Evolutionary conservation across 2,888 invertebrate species (phyloP).

Genomic region (Drosophila hamatofila): DNA sequence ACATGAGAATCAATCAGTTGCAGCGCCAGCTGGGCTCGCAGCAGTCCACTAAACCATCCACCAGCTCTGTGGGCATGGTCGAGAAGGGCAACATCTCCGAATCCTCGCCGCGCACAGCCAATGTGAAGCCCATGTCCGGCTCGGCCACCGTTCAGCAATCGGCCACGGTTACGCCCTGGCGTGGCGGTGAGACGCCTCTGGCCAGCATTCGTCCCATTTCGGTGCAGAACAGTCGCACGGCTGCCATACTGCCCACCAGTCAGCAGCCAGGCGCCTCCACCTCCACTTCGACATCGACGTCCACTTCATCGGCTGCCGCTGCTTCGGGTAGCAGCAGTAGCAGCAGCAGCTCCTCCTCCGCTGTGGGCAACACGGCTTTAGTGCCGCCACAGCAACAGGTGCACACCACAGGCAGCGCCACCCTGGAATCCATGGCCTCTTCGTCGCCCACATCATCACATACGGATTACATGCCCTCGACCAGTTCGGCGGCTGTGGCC

Average conservation of each 20-base stretch:
- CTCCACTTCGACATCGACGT: constrained; percentile 75
- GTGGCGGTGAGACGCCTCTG: constrained; percentile 93
- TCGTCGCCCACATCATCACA: constrained; percentile 91
- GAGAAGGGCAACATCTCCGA: constrained; percentile 88
- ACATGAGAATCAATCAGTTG: constrained; percentile 89
- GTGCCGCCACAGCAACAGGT: constrained; percentile 88
- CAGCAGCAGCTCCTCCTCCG: constrained; percentile 41
- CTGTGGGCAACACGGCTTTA: constrained; percentile 86
- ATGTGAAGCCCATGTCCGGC: constrained; percentile 97
- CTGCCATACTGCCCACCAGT: constrained; percentile 91
- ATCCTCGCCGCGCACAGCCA: constrained; percentile 90
- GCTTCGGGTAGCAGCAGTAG: constrained; percentile 54
- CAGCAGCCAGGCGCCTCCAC: constrained; percentile 81
- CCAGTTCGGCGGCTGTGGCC: constrained; percentile 88
- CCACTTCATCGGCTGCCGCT: constrained; percentile 67
- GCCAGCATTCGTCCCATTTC: constrained; percentile 97
- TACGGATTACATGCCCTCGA: constrained; percentile 94
- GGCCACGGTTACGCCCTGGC: constrained; percentile 88
- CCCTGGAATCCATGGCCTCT: constrained; percentile 86
- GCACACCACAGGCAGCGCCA: constrained; percentile 86
- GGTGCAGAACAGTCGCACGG: constrained; percentile 89
- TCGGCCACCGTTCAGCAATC: constrained; percentile 85
- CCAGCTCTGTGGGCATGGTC: constrained; percentile 87
- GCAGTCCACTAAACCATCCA: constrained; percentile 89
- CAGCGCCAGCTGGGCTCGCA: constrained; percentile 88